Evolutionary conservation across 2,888 invertebrate species (phyloP), one percentile per base, ranked within the genome.

Genomic region (Amorpha juglandis): DNA sequence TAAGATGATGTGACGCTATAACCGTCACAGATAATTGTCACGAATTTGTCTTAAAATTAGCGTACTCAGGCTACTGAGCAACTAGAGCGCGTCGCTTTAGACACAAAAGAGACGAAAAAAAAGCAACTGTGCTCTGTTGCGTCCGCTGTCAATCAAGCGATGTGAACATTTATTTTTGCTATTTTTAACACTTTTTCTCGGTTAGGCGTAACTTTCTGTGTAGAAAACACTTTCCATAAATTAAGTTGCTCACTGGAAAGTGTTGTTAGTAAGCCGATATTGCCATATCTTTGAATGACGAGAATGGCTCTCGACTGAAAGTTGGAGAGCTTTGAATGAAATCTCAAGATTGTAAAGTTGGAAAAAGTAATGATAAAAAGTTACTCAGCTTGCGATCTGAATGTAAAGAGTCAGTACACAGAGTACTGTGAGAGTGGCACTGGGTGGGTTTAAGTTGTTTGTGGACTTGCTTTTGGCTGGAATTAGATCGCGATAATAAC

Each of bases 201-300:
- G 69, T 69, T 68, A 70, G 74, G 70, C 68, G 72, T 71, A 78
- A 83, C 81, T 83, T 81, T 83, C 80, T 79, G 78, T 69, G 66
- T 75, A 72, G 77, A 74, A 78, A 80, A 81, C 79, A 84, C 86
- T 86, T 87, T 86, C 83, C 83, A 82, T 77, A 75, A 79, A 81
- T n/a, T 82, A 78, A 75, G 71, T 69, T 67, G 63, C 64, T 67
- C 69, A 66, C 71, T 73, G 76, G 80, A 83, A 84, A 83, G 78
- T 77, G 21, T 14, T 51, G 33, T 45, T 58, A 21, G 4, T 50
- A 48, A 38, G 51, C 8, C 63, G 16, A 58, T 71, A 58, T 64
- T 65, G 65, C 47, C 58, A 16, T 16, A 65, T 35, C 33, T 33
- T 12, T 35, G 38, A 65, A 65, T 55, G 38, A 35, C 35, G 55